Base-by-base conservation (phyloP, 2,113 vertebrate species). In the Leucosticte australis region DNA sequence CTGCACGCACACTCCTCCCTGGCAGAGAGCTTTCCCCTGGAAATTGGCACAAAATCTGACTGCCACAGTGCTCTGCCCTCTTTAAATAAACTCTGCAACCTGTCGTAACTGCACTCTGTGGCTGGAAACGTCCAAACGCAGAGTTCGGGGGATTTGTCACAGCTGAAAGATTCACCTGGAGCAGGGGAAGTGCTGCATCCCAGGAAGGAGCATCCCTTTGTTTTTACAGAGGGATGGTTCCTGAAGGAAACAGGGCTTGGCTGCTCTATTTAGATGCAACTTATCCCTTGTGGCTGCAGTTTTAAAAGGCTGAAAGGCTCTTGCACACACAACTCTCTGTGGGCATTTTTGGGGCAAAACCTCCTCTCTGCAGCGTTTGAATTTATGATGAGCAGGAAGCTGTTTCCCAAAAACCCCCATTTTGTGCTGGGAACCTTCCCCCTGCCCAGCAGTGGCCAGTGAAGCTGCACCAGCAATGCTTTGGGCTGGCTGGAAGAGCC, bases 271-370 rank as follows among this genome's bases (percentile, higher is more conserved):
- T 0, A 5, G 16, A 15, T 39, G 4, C 16, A 64, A 9, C 11
- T 2, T 2, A 1, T 9, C 26, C 41, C 59, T 55, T 1, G 1
- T 4, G 5, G 41, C n/a, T 41, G 46, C 37, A 11, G 21, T 17
- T 53, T 59, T 4, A 26, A 1, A 41, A 74, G 16, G 30, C 27
- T 41, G 13, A 70, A 30, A 7, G 26, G 31, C 31, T 11, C 15
- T 23, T 19, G 27, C 19, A 26, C 27, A 26, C 22, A 37, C 9
- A 7, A 21, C 35, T 10, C n/a, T 47, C 49, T 6, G 10, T 6
- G 30, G 17, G 62, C 2, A 3, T 62, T 68, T 74, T 18, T 13
- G 6, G 35, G 35, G 47, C 6, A 37, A 84, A 70, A 24, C 7
- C 62, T 65, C 60, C 19, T 12, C 52, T 44, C 49, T 46, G 56